Conservation (phyloP, 1,140 invertebrate species). For the Mycetomoellerius zeteki region DNA sequence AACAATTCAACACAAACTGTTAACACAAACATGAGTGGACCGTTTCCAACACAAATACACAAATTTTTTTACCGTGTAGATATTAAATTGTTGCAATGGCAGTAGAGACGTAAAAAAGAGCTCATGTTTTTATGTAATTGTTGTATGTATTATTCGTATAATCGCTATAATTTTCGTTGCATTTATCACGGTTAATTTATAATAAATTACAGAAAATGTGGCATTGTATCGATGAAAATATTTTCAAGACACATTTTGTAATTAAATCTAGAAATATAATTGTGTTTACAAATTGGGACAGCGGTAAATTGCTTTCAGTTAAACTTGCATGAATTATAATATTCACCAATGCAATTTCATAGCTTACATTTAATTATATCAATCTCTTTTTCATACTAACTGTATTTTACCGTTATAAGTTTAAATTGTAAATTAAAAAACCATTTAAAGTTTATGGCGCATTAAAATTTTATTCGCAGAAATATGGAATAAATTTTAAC, state of each 20-base stretch:
- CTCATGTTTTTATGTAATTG: not conserved
- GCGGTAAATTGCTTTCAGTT: slow-evolving; percentile 34
- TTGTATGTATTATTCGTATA: slow-evolving; percentile 8
- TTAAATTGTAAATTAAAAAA: slow-evolving; percentile 21
- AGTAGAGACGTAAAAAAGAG: not conserved
- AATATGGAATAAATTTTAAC: slow-evolving; percentile 9
- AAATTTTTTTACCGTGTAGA: too few relatives aligned
- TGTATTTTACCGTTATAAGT: not conserved
- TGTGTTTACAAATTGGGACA: slow-evolving; percentile 32
- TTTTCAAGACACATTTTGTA: slow-evolving; percentile 51
- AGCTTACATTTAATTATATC: slow-evolving; percentile 28
- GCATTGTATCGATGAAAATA: slow-evolving; percentile 23
- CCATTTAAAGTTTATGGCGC: not conserved
- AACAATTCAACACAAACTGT: too few relatives aligned
- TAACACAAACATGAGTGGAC: too few relatives aligned
- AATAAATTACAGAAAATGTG: slow-evolving; percentile 36
- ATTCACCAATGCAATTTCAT: slow-evolving; percentile 25
- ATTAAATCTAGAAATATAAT: slow-evolving; percentile 56
- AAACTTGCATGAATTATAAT: slow-evolving; percentile 41
- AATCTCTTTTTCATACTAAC: not conserved
- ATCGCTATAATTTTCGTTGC: slow-evolving; percentile 14
- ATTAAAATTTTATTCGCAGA: slow-evolving; percentile 12
- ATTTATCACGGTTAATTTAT: slow-evolving; percentile 31
- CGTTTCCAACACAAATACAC: too few relatives aligned
- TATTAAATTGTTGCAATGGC: not conserved